Evolutionary conservation across 2,888 invertebrate genomes (phyloP).

Genomic region (Lepidonotus clava): DNA sequence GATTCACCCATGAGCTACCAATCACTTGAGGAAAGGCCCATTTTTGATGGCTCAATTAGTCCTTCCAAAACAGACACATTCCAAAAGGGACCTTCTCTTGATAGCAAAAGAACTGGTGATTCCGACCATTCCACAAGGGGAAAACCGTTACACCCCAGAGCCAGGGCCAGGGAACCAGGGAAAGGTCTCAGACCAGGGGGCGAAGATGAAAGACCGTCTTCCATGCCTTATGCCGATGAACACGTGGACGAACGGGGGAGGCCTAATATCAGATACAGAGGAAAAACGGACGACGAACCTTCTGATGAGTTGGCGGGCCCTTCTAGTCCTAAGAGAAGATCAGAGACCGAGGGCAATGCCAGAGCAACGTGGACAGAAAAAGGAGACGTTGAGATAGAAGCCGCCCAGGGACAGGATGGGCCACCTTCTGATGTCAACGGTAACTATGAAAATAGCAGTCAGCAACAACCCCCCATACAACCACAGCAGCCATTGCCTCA

Average conservation of each 20-base stretch:
- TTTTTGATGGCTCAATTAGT: constrained; percentile 7
- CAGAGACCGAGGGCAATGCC: background rate
- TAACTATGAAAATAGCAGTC: background rate
- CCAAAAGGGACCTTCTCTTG: too few species aligned
- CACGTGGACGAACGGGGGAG: background rate
- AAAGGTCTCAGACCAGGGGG: too few species aligned
- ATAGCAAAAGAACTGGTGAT: too few species aligned
- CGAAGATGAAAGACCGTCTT: too few species aligned
- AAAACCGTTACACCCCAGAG: too few species aligned
- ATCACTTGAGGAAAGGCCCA: background rate
- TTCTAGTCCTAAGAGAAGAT: background rate
- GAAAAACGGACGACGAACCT: background rate
- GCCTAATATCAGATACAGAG: background rate
- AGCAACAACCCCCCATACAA: too few species aligned
- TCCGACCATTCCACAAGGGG: too few species aligned
- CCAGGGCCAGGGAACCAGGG: too few species aligned
- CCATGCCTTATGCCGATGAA: background rate
- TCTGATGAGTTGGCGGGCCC: background rate
- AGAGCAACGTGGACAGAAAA: background rate
- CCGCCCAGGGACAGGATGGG: background rate
- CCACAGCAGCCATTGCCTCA: background rate
- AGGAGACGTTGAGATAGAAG: background rate
- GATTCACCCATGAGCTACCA: background rate
- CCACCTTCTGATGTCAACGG: background rate
- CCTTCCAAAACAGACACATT: too few species aligned